Evolutionary conservation across 1,140 invertebrate species (phyloP), one percentile per base, ranked within the genome.

Genomic region (Achroia grisella): DNA sequence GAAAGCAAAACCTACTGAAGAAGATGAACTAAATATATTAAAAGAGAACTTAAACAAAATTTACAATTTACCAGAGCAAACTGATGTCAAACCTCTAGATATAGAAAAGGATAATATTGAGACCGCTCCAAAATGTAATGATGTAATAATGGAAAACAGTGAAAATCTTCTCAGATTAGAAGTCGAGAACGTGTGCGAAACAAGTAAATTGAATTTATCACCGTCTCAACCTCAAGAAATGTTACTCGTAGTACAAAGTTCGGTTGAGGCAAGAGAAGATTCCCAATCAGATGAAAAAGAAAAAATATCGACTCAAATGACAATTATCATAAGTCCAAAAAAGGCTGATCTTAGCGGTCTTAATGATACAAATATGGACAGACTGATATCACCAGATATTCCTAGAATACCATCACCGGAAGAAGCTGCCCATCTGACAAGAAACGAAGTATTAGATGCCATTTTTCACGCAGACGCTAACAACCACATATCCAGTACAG

Each of bases 281-380:
- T 39, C 30, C 4, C 23, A 32, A 36, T 46, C 50, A 10, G 52
- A 56, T 8, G 33, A 12, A 0, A 41, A 48, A 14, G 48, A 63
- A 1, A 39, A 44, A n/a, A 52, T 60, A 14, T 58, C 60, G 0
- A 41, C 58, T n/a, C 55, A 56, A 33, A 70, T 71, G 45, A 69
- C 68, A 9, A 60, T 78, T n/a, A 17, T 72, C 10, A 52, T 76
- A 0, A 75, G 68, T 35, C 73, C 76, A 8, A 68, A 61, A 52
- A 34, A 44, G 13, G 10, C 2, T 23, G 17, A 23, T 6, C 6
- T 2, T 6, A 23, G 6, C 2, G 17, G 17, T 23, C 6, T 6
- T 3, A 23, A 23, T 6, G 17, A 23, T 23, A 6, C 6, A 23
- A 6, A 6, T 23, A 2, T 23, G 17, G 17, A 23, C 2, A 2